Base-by-base conservation (phyloP, 1,140 invertebrate genomes). In the Drosophila nikananu region DNA sequence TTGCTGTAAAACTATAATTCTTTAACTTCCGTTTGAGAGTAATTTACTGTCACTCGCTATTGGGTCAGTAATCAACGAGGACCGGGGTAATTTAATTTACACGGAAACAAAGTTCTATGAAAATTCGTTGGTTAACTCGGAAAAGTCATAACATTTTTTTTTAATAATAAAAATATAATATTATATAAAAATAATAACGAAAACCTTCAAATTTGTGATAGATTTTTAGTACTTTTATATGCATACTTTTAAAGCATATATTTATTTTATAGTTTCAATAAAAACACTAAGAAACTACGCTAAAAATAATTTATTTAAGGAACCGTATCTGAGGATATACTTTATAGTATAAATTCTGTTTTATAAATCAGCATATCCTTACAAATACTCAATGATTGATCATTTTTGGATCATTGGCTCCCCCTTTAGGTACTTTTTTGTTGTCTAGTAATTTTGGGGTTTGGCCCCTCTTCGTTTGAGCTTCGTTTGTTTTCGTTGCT, bases 401-500 rank as follows among this genome's bases (percentile, higher is more conserved):
- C 21, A 57, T 37, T 55, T 55, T 37, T 55, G 32, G 13, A 55
- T 39, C 8, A 17, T 37, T 23, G 13, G 0, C 35, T 13, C 3
- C 3, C 6, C 35, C 32, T 3, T 17, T 39, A 3, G 5, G 54
- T 37, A 55, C 10, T 57, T 37, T 23, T 21, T 17, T 23, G 9
- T 25, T 35, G 30, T n/a, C 54, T n/a, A 19, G 23, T 25, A 13
- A 25, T 41, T 58, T 25, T 58, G 35, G 21, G 25, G n/a, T 10
- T 58, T 25, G 21, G 10, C 27, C 39, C 32, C 27, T 35, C 15
- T 25, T 27, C 27, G 27, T 59, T 62, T 9, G n/a, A 62, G 57
- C 59, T 62, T 44, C 32, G 49, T 71, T 71, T 71, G 67, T 71
- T 71, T 68, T 68, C 49, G 64, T 68, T 71, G 67, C 64, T 71